These are phyloP conservation scores for Trialeurodes vaporariorum DNA, from an alignment of 1,140 invertebrate species.

Conservation along the genomic window DNA sequence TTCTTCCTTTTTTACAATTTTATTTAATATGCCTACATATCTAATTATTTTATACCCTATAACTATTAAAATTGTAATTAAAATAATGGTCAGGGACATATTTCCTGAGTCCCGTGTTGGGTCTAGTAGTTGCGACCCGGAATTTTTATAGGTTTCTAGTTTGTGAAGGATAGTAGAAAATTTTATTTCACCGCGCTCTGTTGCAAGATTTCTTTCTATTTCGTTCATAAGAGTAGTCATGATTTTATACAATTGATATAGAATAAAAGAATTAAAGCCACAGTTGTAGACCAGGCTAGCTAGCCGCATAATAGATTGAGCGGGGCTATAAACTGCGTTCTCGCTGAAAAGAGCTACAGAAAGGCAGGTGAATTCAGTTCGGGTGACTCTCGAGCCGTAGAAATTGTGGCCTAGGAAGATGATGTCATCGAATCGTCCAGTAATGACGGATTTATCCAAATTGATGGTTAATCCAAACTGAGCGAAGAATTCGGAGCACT, in stretches of 20 bases:
- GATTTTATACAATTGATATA: neutral
- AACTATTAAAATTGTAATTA: too few relatives aligned
- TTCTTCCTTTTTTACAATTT: too few relatives aligned
- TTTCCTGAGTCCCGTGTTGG: too few relatives aligned
- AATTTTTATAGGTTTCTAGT: too few relatives aligned
- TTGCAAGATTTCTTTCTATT: too few relatives aligned
- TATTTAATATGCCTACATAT: too few relatives aligned
- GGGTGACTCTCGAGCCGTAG: neutral
- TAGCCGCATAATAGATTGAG: neutral
- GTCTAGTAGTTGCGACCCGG: too few relatives aligned
- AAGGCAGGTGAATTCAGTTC: neutral
- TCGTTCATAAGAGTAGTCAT: too few relatives aligned
- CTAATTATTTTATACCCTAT: too few relatives aligned
- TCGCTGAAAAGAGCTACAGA: neutral
- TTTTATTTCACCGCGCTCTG: too few relatives aligned
- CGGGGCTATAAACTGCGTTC: neutral
- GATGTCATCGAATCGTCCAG: neutral
- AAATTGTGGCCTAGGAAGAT: neutral
- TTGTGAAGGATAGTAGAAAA: too few relatives aligned
- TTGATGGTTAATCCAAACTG: neutral
- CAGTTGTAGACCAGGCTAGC: neutral
- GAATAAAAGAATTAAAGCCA: neutral
- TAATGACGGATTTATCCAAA: neutral
- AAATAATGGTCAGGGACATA: too few relatives aligned
- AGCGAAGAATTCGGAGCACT: neutral